Conservation (phyloP, 2,797 vertebrate genomes). For the Steatocranus sp. region DNA sequence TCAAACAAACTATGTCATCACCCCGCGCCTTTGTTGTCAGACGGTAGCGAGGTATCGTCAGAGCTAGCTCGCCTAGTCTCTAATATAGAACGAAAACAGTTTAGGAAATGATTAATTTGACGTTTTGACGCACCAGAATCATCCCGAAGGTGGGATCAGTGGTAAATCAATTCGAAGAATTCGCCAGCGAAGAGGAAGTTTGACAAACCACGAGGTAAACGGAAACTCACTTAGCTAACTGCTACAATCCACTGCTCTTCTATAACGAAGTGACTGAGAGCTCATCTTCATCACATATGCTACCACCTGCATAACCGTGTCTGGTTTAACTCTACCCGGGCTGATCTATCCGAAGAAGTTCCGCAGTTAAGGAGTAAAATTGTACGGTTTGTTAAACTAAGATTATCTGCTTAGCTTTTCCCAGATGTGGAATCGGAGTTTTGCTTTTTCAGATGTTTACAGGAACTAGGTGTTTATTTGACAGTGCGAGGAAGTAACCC, state of each 20-base stretch:
- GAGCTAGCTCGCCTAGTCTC: neutral
- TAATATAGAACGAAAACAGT: neutral
- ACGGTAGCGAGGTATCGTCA: neutral
- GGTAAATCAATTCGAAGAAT: neutral
- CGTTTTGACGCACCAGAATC: slow-evolving; percentile 28
- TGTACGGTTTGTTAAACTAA: neutral
- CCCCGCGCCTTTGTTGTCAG: slow-evolving; percentile 68
- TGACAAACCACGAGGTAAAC: slow-evolving; percentile 52
- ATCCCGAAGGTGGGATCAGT: slow-evolving; percentile 42
- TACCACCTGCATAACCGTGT: neutral
- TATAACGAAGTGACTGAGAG: neutral
- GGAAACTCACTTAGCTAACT: neutral
- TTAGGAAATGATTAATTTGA: slow-evolving; percentile 2
- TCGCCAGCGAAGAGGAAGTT: slow-evolving; percentile 2
- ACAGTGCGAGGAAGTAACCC: neutral
- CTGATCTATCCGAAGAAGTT: neutral
- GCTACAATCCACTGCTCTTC: neutral
- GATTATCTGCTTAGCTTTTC: neutral
- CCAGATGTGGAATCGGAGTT: neutral
- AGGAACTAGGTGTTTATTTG: neutral
- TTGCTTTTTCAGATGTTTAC: neutral
- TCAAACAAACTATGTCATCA: slow-evolving; percentile 46
- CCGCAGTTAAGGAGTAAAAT: neutral
- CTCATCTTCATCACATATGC: neutral
- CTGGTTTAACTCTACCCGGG: neutral